Evolutionary conservation across 1,140 invertebrate genomes (phyloP), one percentile per base, ranked within the genome.

Genomic region (Hypothenemus hampei): DNA sequence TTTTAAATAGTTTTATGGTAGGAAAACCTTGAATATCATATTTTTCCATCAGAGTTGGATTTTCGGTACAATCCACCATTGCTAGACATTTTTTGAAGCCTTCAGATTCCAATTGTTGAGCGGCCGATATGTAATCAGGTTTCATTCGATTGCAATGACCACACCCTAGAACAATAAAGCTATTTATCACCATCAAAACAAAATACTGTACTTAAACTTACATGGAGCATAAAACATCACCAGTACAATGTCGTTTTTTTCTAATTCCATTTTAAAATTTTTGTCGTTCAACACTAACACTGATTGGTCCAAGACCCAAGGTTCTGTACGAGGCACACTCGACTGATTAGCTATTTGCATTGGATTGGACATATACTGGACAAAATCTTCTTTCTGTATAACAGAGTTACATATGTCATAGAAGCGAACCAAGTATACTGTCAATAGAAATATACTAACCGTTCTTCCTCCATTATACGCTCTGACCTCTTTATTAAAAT

Each of bases 151-250:
- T 87, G 65, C 86, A 88, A 68, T 87, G 83, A 5, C 84, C 84
- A 75, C 86, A 88, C 85, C 85, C 83, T 85, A 60, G 31, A 66
- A 66, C 58, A 53, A 47, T 2, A 24, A n/a, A n/a, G n/a, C n/a
- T n/a, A 48, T 20, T 3, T 2, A 39, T 15, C 6, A 19, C 4
- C 6, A 18, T 7, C 7, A 18, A 41, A 20, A 41, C n/a, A n/a
- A n/a, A n/a, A n/a, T n/a, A n/a, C n/a, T n/a, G n/a, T n/a, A n/a
- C n/a, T n/a, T n/a, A 21, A 5, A 77, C 79, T 78, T 76, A 85
- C 84, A 88, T 55, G 86, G 85, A n/a, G 85, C 85, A 72, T 87
- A 87, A 69, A 87, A 88, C 81, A 88, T 85, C 35, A 87, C 80
- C 7, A 88, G 68, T 22, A 78, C 77, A 64, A 84, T 80, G 60